Base-by-base conservation (phyloP, 2,888 invertebrate species). In the Nymphalis c-album region DNA sequence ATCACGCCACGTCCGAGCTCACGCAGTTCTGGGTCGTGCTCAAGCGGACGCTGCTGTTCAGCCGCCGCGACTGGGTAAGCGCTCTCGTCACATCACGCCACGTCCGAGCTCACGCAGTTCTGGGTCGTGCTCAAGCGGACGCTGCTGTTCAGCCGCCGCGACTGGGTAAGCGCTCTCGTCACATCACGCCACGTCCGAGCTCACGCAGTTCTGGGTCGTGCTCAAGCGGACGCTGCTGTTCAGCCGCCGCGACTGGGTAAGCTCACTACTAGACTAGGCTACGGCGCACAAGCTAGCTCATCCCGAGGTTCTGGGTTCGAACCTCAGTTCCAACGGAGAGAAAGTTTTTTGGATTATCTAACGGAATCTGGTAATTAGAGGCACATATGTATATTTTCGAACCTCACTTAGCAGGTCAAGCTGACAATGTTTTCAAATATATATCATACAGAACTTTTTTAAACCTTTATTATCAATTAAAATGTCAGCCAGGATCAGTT, bases 11-110 rank as follows among this genome's bases (percentile, higher is more conserved):
- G 0, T 96, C 96, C 0, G 97, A 97, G 80, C 90, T 95, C 47
- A 94, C 94, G 73, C 97, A 98, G 86, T 98, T 98, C 85, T 96
- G 96, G 94, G 95, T 98, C 64, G 96, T 99, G 64, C 93, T 98
- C 69, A 96, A 96, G 80, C 92, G 97, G 78, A 96, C 97, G 0
- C 83, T 97, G 72, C 93, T 97, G 10, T 97, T 97, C 93, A 97
- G 97, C 79, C 93, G 95, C 81, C 93, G 97, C 82, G 97, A 97
- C 93, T 97, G 97, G 97, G 97, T 97, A 31, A 68, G 71, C 64
- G 17, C n/a, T 0, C n/a, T n/a, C n/a, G n/a, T n/a, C n/a, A n/a
- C n/a, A n/a, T n/a, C n/a, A 97, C 85, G 96, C 97, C n/a, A 97
- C 95, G 0, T 96, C 96, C 0, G 97, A 97, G 80, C 90, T 95